phyloP scores from a whole-genome alignment of 2,888 invertebrate species.

The Globia sparganii region DNA sequence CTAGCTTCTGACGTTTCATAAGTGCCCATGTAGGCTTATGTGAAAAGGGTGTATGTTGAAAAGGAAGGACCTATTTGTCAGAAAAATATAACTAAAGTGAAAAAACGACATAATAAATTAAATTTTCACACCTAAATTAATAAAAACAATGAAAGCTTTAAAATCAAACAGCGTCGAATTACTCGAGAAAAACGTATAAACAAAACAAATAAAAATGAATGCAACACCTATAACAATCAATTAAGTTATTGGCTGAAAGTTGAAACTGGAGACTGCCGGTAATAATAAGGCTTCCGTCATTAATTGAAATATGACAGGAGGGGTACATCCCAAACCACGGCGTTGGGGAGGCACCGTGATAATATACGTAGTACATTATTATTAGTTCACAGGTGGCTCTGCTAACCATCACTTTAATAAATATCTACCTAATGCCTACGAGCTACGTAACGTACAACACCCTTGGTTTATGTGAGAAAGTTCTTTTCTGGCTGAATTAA shows the following conservation, averaged over 20 bases:
- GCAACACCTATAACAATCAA: slow-evolving; percentile 15
- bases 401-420: slow-evolving; percentile 14
- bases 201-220: background rate
- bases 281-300: slow-evolving; percentile 51
- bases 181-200: background rate
- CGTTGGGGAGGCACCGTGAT: slow-evolving; percentile 2
- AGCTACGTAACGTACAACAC: background rate
- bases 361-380: slow-evolving; percentile 36
- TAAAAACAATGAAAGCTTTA: background rate
- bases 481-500: background rate
- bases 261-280: slow-evolving; percentile 33
- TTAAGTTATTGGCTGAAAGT: background rate
- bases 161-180: slow-evolving; percentile 16
- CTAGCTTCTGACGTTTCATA: too few species aligned
- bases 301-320: slow-evolving; percentile 56
- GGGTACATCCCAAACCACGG: slow-evolving; percentile 36
- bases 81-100: background rate
- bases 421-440: too few species aligned
- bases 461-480: background rate
- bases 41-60: too few species aligned
- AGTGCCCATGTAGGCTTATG: too few species aligned
- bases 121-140: too few species aligned
- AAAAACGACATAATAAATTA: background rate
- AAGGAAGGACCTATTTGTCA: too few species aligned
- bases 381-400: slow-evolving; percentile 53